A percentile compares a stretch with the other conserved stretches of the same genome.
These are phyloP conservation scores for Huso huso DNA, from an alignment of 2,797 vertebrate species.

Conservation along the genomic window DNA sequence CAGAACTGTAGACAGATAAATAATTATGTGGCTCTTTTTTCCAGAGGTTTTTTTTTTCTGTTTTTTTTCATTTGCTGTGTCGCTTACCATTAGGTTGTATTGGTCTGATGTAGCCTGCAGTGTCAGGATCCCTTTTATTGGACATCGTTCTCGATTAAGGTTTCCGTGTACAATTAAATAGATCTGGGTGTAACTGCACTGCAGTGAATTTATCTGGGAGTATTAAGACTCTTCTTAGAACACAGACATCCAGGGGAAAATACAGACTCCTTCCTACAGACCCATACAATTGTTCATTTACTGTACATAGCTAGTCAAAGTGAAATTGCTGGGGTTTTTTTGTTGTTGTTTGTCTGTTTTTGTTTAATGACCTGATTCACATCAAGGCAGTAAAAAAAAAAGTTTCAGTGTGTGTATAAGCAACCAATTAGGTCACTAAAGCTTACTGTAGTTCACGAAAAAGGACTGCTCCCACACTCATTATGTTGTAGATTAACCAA, in stretches of 20 bases:
- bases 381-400: too few species aligned
- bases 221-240: not conserved
- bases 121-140: not conserved
- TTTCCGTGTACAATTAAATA: not conserved
- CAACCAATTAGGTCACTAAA: too few species aligned
- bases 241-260: not conserved
- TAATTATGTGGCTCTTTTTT: not conserved
- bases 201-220: not conserved
- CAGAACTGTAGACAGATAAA: not conserved
- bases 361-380: too few species aligned
- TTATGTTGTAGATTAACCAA: too few species aligned
- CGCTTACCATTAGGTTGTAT: not conserved
- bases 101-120: not conserved
- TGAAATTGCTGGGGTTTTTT: too few species aligned
- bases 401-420: too few species aligned
- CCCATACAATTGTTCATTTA: not conserved
- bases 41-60: not conserved
- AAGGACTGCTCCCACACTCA: too few species aligned
- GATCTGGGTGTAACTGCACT: not conserved
- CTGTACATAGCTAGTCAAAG: too few species aligned
- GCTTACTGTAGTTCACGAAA: too few species aligned
- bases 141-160: not conserved
- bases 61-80: not conserved
- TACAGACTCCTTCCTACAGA: too few species aligned
- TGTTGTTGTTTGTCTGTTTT: too few species aligned